phyloP scores from a whole-genome alignment of 1,140 invertebrate species.

The Danaus melanippus region DNA sequence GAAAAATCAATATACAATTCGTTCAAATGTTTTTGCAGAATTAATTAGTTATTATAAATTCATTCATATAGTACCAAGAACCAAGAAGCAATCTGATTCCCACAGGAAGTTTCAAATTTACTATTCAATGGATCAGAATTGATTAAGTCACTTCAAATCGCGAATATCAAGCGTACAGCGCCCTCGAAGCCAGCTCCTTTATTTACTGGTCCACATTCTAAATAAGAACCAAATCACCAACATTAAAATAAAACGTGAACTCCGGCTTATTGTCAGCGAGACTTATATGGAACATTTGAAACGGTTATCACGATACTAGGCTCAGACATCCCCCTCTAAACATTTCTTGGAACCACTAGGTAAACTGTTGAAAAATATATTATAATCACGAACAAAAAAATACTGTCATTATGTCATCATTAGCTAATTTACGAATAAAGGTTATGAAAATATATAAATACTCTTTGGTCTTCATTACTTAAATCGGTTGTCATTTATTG shows the following conservation, averaged over 20 bases:
- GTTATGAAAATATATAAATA: no score
- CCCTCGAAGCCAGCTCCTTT: not conserved
- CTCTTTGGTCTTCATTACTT: no score
- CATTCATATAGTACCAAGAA: no score
- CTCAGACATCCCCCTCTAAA: not conserved
- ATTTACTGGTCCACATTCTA: constrained; percentile 2
- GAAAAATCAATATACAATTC: no score
- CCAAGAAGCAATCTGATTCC: constrained; percentile 6
- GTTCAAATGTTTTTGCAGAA: no score
- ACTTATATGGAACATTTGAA: constrained; percentile 8
- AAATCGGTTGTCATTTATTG: no score
- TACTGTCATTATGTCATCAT: no score
- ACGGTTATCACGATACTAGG: constrained; percentile 16
- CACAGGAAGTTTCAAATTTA: constrained; percentile 20
- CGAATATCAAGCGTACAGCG: constrained; percentile 10
- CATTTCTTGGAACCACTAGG: no score
- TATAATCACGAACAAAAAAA: no score
- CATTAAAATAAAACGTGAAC: constrained; percentile 5
- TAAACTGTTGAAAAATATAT: no score
- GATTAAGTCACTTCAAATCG: constrained; percentile 13
- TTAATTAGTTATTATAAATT: no score
- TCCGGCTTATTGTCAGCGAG: constrained; percentile 5
- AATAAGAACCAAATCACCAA: constrained; percentile 7
- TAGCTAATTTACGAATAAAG: no score
- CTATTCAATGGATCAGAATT: constrained; percentile 17